Evolutionary conservation across 2,113 vertebrate species (phyloP).

Genomic region (Anhinga anhinga): DNA sequence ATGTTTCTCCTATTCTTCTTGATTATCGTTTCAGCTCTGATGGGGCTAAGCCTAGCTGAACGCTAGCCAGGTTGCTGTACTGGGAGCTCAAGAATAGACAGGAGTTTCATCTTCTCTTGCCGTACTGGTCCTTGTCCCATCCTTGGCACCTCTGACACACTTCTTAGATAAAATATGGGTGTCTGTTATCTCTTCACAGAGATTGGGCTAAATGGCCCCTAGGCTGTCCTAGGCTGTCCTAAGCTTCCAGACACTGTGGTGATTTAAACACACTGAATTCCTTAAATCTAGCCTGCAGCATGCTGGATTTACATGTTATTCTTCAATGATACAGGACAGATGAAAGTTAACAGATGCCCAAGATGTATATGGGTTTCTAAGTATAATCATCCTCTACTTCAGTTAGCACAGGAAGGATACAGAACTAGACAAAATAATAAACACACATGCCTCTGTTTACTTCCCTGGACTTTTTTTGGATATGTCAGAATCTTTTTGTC

Average conservation of each 20-base stretch:
- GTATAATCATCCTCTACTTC: neutral
- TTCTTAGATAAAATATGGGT: neutral
- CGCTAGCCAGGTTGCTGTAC: neutral
- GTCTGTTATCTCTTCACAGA: neutral
- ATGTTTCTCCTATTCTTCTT: neutral
- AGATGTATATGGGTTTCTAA: slow-evolving; percentile 1
- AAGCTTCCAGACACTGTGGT: neutral
- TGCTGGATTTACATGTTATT: neutral
- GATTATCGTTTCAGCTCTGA: neutral
- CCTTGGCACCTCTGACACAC: neutral
- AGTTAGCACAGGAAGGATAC: slow-evolving; percentile 29
- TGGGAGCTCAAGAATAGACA: neutral
- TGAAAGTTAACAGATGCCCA: slow-evolving; percentile 51
- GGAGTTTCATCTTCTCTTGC: neutral
- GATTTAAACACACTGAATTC: slow-evolving; percentile 30
- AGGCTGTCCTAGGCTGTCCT: neutral
- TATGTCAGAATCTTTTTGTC: neutral
- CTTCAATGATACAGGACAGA: neutral
- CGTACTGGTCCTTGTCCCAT: neutral
- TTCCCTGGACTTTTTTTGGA: fast-evolving
- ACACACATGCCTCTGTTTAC: neutral
- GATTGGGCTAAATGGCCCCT: neutral
- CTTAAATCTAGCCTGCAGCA: neutral
- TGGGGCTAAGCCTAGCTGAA: neutral
- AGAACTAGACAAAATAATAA: slow-evolving; percentile 51